Conservation (phyloP, 2,888 invertebrate species). For the Gisinianus flammeolus region DNA sequence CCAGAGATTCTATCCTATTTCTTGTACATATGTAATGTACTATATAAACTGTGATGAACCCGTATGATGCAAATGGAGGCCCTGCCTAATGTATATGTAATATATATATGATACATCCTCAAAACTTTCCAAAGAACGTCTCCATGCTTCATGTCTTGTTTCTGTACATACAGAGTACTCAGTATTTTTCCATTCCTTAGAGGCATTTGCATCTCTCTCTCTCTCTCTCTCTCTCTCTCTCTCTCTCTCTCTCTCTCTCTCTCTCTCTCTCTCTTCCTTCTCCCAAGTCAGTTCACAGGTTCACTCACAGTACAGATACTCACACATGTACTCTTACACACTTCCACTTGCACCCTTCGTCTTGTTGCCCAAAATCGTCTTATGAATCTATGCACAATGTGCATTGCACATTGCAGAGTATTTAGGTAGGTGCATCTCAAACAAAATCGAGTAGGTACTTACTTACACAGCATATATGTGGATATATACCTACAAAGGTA, state of each 20-base stretch:
- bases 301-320: too few relatives aligned
- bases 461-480: too few relatives aligned
- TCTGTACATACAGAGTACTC: too few relatives aligned
- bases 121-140: neutral
- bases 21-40: neutral
- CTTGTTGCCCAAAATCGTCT: too few relatives aligned
- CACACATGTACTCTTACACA: too few relatives aligned
- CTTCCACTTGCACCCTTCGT: too few relatives aligned
- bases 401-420: too few relatives aligned
- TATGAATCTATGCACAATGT: too few relatives aligned
- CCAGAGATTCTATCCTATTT: neutral
- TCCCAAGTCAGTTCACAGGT: neutral
- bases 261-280: neutral
- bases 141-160: too few relatives aligned
- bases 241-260: neutral
- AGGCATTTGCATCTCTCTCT: slow-evolving; percentile 1
- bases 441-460: too few relatives aligned
- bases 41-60: neutral
- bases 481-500: too few relatives aligned
- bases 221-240: neutral
- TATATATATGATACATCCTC: neutral
- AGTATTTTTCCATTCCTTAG: slow-evolving; percentile 25
- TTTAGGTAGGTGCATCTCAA: too few relatives aligned
- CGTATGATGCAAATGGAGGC: neutral
- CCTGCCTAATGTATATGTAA: neutral